Evolutionary conservation across 2,113 vertebrate genomes (phyloP).

Genomic region (Anas platyrhynchos): DNA sequence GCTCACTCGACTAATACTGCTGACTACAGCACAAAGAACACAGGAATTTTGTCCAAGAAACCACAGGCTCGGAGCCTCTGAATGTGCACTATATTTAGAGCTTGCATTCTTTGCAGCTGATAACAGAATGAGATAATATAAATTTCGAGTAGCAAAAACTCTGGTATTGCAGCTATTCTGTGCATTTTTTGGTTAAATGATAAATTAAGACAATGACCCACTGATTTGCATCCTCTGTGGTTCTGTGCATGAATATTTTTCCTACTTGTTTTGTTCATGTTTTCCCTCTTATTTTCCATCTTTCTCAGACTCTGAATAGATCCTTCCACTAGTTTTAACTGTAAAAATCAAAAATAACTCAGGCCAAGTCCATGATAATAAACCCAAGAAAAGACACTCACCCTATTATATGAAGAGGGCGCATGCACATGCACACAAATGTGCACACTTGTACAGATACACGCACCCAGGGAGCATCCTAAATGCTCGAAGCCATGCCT

Average conservation of each 20-base stretch:
- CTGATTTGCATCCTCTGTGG: background rate
- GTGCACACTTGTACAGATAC: fast-evolving
- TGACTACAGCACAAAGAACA: conserved; percentile 81
- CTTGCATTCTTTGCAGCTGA: conserved; percentile 56
- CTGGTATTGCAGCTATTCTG: background rate
- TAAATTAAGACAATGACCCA: background rate
- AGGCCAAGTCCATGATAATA: background rate
- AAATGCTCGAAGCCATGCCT: background rate
- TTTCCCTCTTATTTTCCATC: background rate
- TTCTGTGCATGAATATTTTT: background rate
- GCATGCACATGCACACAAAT: background rate
- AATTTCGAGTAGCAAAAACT: conserved; percentile 54
- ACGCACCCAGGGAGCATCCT: background rate
- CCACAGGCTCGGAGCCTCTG: conserved; percentile 43
- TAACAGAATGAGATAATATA: conserved; percentile 55
- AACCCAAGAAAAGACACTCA: background rate
- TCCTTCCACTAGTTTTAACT: background rate
- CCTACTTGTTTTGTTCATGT: background rate
- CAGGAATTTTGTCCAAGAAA: conserved; percentile 76
- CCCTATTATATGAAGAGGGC: background rate
- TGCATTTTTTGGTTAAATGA: background rate
- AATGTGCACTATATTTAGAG: conserved; percentile 70
- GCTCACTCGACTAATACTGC: conserved; percentile 74
- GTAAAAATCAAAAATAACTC: background rate
- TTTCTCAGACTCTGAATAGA: background rate